Evolutionary conservation across 2,888 invertebrate genomes (phyloP), one percentile per base, ranked within the genome.

Genomic region (Chymomyza amoena): DNA sequence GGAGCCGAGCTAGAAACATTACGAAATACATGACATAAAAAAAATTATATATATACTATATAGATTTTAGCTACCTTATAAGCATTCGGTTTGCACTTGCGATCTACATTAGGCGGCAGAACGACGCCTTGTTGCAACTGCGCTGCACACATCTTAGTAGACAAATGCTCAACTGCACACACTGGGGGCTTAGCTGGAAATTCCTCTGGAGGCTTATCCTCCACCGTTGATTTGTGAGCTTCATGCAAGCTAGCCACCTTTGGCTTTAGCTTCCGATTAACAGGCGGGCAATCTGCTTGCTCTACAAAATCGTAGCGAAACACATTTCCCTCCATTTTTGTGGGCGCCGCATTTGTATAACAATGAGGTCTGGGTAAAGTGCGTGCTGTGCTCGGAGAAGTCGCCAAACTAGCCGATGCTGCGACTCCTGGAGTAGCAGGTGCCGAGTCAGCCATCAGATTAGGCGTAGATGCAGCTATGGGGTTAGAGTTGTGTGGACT

Each of bases 181-280:
- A 84, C 74, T 20, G 90, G 90, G 15, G 91, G 91, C 72, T 91
- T 91, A 36, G 89, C 90, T 3, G 91, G 85, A 45, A 88, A 73
- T 61, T 91, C 90, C 57, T 90, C 90, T 3, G 89, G 87, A 18
- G 89, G 87, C 59, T 89, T 91, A 54, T 90, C 91, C 70, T 91
- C 91, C 36, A 81, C 71, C 5, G 61, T 73, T 3, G 73, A 61
- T 51, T 74, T 76, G 45, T 68, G 74, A 20, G 68, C 69, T 36
- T 68, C 61, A 54, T 73, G 68, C 0, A 51, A 56, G 54, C 45
- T 39, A n/a, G 67, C 66, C 32, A 81, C 73, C 79, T 91, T 92
- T 4, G 97, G 97, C 91, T 97, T 97, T 52, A 97, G 92, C 57
- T 95, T 95, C 64, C 97, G 93, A 90, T 97, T 95, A 32, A 97